A percentile compares a stretch with the other conserved stretches of the same genome.
These are phyloP conservation scores for Busseola fusca DNA, from an alignment of 2,888 invertebrate genomes.

Conservation along the genomic window DNA sequence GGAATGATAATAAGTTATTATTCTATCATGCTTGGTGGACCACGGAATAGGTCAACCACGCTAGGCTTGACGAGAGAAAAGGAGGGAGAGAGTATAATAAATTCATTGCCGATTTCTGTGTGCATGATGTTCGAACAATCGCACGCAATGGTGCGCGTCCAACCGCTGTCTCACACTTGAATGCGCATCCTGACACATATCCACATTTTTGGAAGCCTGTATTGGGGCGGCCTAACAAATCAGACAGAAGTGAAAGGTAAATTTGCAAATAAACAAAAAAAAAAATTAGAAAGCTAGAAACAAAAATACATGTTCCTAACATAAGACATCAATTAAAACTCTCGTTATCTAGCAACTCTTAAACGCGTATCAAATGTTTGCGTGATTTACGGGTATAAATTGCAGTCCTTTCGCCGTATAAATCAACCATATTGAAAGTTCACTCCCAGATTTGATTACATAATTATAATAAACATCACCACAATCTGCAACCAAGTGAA, in stretches of 20 bases:
- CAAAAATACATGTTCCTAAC: conserved; percentile 27
- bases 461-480: too few species aligned
- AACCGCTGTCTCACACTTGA: conserved; percentile 79
- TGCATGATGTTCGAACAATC: conserved; percentile 62
- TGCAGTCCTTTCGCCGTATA: conserved; percentile 37
- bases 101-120: conserved; percentile 69
- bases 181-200: conserved; percentile 70
- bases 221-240: background rate
- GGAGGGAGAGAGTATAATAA: conserved; percentile 68
- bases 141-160: conserved; percentile 80
- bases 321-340: conserved; percentile 34
- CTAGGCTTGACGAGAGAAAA: conserved; percentile 63
- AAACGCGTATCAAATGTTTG: conserved; percentile 38
- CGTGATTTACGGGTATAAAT: conserved; percentile 45
- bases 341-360: conserved; percentile 37
- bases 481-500: conserved; percentile 53
- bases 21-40: conserved; percentile 59
- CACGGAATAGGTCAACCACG: conserved; percentile 57
- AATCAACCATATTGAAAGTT: conserved; percentile 48
- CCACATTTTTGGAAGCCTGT: conserved; percentile 32
- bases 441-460: conserved; percentile 60
- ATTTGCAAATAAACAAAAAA: conserved; percentile 19
- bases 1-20: conserved; percentile 56
- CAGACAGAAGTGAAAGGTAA: conserved; percentile 36
- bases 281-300: conserved; percentile 51